Conservation (phyloP, 2,888 invertebrate genomes). For the Erpobdella octoculata region DNA sequence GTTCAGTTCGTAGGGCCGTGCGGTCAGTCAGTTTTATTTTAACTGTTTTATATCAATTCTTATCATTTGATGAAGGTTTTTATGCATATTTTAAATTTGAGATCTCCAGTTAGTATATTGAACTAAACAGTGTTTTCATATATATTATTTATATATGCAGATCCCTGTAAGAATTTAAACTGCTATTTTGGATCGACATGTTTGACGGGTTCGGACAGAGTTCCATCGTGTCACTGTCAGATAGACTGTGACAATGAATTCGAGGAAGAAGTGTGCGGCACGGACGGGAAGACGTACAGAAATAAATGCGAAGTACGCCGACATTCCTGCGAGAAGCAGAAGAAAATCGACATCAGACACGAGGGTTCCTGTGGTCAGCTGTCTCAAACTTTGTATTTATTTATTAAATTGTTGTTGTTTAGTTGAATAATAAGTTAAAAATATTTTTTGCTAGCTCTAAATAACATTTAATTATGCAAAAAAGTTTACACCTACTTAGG, state of each 20-base stretch:
- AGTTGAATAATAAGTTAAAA: too few relatives aligned
- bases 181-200: constrained; percentile 9
- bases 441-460: too few relatives aligned
- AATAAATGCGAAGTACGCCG: neutral
- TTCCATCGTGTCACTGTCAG: neutral
- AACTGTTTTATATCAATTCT: too few relatives aligned
- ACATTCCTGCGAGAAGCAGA: neutral
- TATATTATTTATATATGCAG: neutral
- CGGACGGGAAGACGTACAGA: neutral
- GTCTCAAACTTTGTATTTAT: too few relatives aligned
- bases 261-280: neutral
- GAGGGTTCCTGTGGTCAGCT: constrained; percentile 13
- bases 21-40: neutral
- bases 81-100: too few relatives aligned
- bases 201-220: neutral
- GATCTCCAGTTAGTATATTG: too few relatives aligned
- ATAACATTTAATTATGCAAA: too few relatives aligned
- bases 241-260: neutral
- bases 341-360: neutral
- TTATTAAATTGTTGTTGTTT: too few relatives aligned
- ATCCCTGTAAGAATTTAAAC: constrained; percentile 7
- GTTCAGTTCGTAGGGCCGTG: neutral
- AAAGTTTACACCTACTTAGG: too few relatives aligned
- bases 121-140: neutral
- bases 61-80: too few relatives aligned